Evolutionary conservation across 2,888 invertebrate species (phyloP), one percentile per base, ranked within the genome.

Genomic region (Pandemis heparana): DNA sequence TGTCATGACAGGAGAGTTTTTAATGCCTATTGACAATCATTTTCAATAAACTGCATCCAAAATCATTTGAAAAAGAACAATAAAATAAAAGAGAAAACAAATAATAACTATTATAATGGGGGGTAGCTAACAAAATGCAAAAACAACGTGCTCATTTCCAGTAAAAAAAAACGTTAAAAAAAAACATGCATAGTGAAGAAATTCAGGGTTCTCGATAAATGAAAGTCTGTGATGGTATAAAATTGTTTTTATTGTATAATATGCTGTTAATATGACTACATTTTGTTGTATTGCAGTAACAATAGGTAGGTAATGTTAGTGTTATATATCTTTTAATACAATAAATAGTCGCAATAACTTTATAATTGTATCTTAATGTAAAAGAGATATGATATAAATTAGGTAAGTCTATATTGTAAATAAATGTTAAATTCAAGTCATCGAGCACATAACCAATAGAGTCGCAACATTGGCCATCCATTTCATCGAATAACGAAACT

Each of bases 221-320:
- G 81, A 87, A 87, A 86, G 83, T 85, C 86, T 82, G 79, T 82
- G 70, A 62, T 75, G 77, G 80, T 76, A 76, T 77, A 62, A 77
- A 48, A 71, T 78, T 76, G 77, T 76, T 85, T 75, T 85, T 85
- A 85, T 85, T 85, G 85, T 84, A 77, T 77, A 71, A 75, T 75
- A 78, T 66, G 12, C 46, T 43, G 70, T 53, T 64, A 38, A 65
- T 39, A 32, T 32, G 23, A 32, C 23, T 32, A 32, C 23, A 32
- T 32, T 32, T 32, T 32, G 23, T 32, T 32, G 23, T 32, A 32
- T 2, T 32, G 41, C 63, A 67, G 43, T 5, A 16, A 65, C 65
- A 46, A 43, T 43, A 43, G 43, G 43, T 43, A 43, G 43, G 43
- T 67, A 69, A 59, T 64, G 73, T 64, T 23, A 38, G 53, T 72